These are phyloP conservation scores for Reticulitermes speratus DNA, from an alignment of 1,140 invertebrate genomes.

Conservation along the genomic window DNA sequence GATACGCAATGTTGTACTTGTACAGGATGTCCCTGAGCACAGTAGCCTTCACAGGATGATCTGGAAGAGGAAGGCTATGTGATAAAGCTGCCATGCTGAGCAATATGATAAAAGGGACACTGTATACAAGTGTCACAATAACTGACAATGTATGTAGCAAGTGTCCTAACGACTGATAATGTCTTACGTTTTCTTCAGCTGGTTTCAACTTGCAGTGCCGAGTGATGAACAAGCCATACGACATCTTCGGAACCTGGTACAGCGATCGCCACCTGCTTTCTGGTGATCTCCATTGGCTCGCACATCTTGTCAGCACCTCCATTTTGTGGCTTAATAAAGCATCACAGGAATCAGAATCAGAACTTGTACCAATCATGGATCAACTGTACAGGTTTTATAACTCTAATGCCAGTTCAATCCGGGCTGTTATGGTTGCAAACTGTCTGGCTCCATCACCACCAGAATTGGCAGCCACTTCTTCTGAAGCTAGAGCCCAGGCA, in stretches of 20 bases:
- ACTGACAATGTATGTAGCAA: too few relatives aligned
- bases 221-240: slow-evolving; percentile 83
- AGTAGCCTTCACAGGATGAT: too few relatives aligned
- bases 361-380: slow-evolving; percentile 78
- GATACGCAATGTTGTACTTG: too few relatives aligned
- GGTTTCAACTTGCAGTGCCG: slow-evolving; percentile 75
- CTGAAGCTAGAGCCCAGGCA: slow-evolving; percentile 23
- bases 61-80: too few relatives aligned
- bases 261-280: slow-evolving; percentile 80
- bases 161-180: background rate
- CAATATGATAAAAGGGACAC: too few relatives aligned
- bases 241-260: slow-evolving; percentile 89
- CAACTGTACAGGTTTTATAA: slow-evolving; percentile 80
- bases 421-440: slow-evolving; percentile 73
- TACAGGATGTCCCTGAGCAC: too few relatives aligned
- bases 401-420: slow-evolving; percentile 75
- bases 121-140: too few relatives aligned
- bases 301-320: slow-evolving; percentile 75
- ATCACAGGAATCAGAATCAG: slow-evolving; percentile 75
- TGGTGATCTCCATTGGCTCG: slow-evolving; percentile 77
- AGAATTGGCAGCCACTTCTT: slow-evolving; percentile 27
- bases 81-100: too few relatives aligned
- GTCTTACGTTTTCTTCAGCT: slow-evolving; percentile 47
- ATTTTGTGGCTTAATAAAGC: slow-evolving; percentile 84
- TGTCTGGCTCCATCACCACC: slow-evolving; percentile 53